Conservation (phyloP, 2,888 invertebrate species). For the Eupeodes luniger region DNA sequence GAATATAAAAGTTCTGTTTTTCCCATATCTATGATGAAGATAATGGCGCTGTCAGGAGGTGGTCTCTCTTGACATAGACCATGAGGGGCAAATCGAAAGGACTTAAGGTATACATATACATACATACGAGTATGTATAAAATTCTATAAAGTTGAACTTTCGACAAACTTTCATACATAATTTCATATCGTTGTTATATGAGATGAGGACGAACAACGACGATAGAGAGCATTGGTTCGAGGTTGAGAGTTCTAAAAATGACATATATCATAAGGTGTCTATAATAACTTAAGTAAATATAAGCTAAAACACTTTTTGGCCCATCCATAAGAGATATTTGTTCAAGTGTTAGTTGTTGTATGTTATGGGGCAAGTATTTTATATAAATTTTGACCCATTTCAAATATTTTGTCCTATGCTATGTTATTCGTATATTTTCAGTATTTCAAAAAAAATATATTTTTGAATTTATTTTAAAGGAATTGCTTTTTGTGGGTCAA, state of each 20-base stretch:
- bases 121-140: not conserved
- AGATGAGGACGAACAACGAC: no score
- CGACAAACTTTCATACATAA: not conserved
- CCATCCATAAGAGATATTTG: conserved; percentile 15
- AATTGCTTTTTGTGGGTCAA: no score
- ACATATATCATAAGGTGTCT: conserved; percentile 61
- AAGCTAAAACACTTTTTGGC: conserved; percentile 59
- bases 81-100: conserved; percentile 24
- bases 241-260: not conserved
- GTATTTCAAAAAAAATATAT: no score
- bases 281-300: conserved; percentile 69
- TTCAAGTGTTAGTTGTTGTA: not conserved
- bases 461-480: no score
- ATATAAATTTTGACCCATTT: conserved; percentile 24
- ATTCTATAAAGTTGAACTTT: conserved; percentile 45
- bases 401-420: not conserved
- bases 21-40: conserved; percentile 28
- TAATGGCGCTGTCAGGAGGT: conserved; percentile 53
- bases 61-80: conserved; percentile 30
- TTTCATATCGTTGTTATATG: not conserved
- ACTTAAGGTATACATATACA: conserved; percentile 9
- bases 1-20: conserved; percentile 12
- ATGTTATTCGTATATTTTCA: no score
- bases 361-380: conserved; percentile 12
- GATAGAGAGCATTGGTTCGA: no score